These are phyloP conservation scores for Megamerina dolium DNA, from an alignment of 2,888 invertebrate genomes.

Conservation along the genomic window DNA sequence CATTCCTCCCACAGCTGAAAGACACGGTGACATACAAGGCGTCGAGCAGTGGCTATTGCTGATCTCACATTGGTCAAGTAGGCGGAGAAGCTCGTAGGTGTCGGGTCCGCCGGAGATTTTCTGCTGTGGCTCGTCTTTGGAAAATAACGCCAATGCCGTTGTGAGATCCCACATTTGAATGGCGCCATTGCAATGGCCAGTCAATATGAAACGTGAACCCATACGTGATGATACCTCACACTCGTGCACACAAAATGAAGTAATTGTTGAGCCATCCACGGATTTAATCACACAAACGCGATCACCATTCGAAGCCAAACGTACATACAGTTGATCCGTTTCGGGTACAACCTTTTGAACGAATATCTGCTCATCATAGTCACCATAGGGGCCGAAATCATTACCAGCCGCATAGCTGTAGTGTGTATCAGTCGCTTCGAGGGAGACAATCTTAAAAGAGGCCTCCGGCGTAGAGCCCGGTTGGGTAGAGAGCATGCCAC, in stretches of 20 bases:
- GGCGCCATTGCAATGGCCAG: conserved; percentile 87
- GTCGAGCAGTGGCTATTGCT: conserved; percentile 72
- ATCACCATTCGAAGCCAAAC: conserved; percentile 92
- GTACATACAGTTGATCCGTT: conserved; percentile 88
- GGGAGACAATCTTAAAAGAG: conserved; percentile 71
- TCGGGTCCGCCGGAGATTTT: conserved; percentile 76
- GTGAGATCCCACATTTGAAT: conserved; percentile 99
- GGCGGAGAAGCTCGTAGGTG: conserved; percentile 80
- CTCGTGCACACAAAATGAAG: conserved; percentile 94
- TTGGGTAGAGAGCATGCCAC: conserved; percentile 98
- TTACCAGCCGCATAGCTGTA: conserved; percentile 61
- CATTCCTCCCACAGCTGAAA: conserved; percentile 49
- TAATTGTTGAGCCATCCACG: conserved; percentile 88
- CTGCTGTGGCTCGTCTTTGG: conserved; percentile 69
- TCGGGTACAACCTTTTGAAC: conserved; percentile 97
- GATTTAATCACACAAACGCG: conserved; percentile 92
- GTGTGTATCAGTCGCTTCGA: conserved; percentile 60
- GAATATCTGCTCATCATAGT: conserved; percentile 94
- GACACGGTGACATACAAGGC: conserved; percentile 66
- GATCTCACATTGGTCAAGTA: conserved; percentile 91
- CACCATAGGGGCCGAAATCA: conserved; percentile 87
- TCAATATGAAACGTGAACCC: conserved; percentile 85
- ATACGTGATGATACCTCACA: conserved; percentile 93
- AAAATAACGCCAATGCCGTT: conserved; percentile 78
- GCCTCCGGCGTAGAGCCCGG: conserved; percentile 97